These are phyloP conservation scores for Ecdyonurus torrentis DNA, from an alignment of 2,888 invertebrate genomes.

Conservation along the genomic window DNA sequence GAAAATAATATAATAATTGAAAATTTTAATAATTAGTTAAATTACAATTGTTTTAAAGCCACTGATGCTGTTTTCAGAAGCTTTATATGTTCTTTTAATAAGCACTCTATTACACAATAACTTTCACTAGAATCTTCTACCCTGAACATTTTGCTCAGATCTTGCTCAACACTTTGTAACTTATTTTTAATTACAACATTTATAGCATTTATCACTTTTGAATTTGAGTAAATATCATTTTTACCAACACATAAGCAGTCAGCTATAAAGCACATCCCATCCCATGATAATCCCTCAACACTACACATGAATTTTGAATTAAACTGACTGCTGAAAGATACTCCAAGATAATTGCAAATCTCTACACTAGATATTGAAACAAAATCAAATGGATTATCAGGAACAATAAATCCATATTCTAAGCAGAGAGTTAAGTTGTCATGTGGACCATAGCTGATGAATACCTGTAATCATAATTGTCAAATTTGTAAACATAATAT, in stretches of 20 bases:
- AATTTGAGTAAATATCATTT: not conserved
- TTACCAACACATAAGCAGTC: not conserved
- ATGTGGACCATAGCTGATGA: slow-evolving; percentile 76
- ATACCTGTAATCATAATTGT: slow-evolving; percentile 51
- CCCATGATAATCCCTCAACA: not conserved
- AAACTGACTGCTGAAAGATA: not conserved
- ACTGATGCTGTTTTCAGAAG: slow-evolving; percentile 14
- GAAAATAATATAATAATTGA: not conserved
- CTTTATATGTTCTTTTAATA: slow-evolving; percentile 15
- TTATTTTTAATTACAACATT: not conserved
- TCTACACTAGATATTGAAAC: slow-evolving; percentile 22
- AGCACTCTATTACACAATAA: slow-evolving; percentile 13
- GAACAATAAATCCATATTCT: slow-evolving; percentile 74
- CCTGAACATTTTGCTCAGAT: not conserved
- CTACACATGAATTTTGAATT: not conserved
- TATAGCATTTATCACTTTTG: not conserved
- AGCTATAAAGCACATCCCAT: not conserved
- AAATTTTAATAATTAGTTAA: not conserved
- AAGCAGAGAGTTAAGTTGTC: slow-evolving; percentile 61
- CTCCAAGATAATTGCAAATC: not conserved
- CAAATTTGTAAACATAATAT: slow-evolving; percentile 31
- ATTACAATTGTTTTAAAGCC: too few relatives aligned
- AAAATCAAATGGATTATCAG: slow-evolving; percentile 48
- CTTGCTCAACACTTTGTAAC: not conserved
- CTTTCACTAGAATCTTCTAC: slow-evolving; percentile 10